Conservation (phyloP, 2,888 invertebrate genomes). For the Chrysolina oricalcia region DNA sequence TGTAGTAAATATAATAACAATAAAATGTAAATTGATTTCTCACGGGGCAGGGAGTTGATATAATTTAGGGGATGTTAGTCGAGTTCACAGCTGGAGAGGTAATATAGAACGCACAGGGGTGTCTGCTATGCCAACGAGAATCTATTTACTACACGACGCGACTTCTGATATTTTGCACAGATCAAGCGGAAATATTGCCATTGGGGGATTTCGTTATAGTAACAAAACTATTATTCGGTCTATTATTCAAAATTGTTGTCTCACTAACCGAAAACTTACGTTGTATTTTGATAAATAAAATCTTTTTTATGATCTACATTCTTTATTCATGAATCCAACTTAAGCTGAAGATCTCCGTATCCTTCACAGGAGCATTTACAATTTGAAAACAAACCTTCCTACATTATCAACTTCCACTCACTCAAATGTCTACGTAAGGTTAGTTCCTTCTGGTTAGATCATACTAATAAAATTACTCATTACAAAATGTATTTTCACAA, state of each 20-base stretch:
- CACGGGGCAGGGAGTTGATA: conserved; percentile 67
- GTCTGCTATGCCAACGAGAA: conserved; percentile 21
- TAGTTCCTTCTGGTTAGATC: too few relatives aligned
- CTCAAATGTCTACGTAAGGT: too few relatives aligned
- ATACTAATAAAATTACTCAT: too few relatives aligned
- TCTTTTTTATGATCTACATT: too few relatives aligned
- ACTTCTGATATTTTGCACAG: conserved; percentile 19
- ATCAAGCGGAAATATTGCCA: neutral
- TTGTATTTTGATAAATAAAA: too few relatives aligned
- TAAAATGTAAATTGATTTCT: conserved; percentile 71
- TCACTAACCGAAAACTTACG: neutral
- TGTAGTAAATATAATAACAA: conserved; percentile 71
- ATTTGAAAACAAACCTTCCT: too few relatives aligned
- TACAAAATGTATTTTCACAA: too few relatives aligned
- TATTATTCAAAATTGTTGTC: neutral
- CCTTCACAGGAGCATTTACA: too few relatives aligned
- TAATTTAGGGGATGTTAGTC: conserved; percentile 63
- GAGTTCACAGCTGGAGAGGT: conserved; percentile 65
- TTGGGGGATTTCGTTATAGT: neutral
- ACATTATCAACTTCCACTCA: too few relatives aligned
- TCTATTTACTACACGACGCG: conserved; percentile 26
- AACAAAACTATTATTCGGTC: neutral
- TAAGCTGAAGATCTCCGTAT: too few relatives aligned
- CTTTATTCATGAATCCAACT: too few relatives aligned
- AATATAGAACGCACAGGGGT: conserved; percentile 59